Conservation (phyloP, 2,888 invertebrate species). For the Idaea biselata region DNA sequence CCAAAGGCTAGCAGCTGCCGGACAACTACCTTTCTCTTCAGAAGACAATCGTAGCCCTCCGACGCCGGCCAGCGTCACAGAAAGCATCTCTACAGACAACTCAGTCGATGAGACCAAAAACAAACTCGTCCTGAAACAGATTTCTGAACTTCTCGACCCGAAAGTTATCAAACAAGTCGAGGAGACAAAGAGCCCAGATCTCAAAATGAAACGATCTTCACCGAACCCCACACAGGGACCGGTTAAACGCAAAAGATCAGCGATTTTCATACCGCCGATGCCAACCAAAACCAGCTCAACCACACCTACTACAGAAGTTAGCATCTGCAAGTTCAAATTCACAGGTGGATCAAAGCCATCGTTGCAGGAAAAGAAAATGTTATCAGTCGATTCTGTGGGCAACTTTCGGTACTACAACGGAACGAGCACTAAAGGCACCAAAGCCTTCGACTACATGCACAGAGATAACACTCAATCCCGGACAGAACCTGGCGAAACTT, state of each 20-base stretch:
- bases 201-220: conserved; percentile 70
- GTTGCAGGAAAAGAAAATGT: conserved; percentile 94
- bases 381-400: conserved; percentile 93
- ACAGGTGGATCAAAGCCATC: conserved; percentile 94
- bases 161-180: conserved; percentile 65
- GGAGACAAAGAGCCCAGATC: conserved; percentile 57
- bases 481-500: conserved; percentile 39
- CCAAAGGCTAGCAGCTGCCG: conserved; percentile 84
- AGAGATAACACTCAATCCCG: conserved; percentile 82
- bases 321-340: conserved; percentile 96
- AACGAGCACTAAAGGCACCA: conserved; percentile 90
- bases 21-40: conserved; percentile 62
- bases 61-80: conserved; percentile 57
- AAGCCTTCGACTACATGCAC: conserved; percentile 89
- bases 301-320: conserved; percentile 91
- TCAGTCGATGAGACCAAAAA: conserved; percentile 68
- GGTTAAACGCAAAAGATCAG: conserved; percentile 88
- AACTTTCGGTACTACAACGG: conserved; percentile 94
- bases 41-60: conserved; percentile 54
- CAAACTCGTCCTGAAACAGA: conserved; percentile 71
- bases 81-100: conserved; percentile 42
- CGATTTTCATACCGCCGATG: conserved; percentile 91
- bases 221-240: conserved; percentile 62
- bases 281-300: conserved; percentile 86
- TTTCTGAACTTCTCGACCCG: conserved; percentile 70